Evolutionary conservation across 2,888 invertebrate genomes (phyloP).

Genomic region (Perithous albicinctus): DNA sequence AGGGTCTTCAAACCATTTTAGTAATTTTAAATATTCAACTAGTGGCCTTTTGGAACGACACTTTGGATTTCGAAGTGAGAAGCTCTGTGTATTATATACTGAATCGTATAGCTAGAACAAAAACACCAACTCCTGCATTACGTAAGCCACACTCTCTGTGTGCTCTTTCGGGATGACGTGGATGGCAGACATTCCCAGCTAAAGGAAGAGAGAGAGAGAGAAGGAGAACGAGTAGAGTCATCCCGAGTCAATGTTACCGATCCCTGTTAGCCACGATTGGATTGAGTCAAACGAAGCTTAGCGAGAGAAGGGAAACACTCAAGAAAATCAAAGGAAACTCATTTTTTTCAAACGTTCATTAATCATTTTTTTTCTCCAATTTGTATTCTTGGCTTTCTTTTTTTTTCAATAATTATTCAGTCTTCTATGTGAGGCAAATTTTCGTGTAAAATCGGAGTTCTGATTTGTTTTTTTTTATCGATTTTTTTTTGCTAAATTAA

Average conservation of each 20-base stretch:
- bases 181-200: slow-evolving; percentile 8
- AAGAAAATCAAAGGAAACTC: too few relatives aligned
- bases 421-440: too few relatives aligned
- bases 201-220: neutral
- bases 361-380: too few relatives aligned
- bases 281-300: neutral
- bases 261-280: slow-evolving; percentile 4
- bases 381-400: too few relatives aligned
- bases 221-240: neutral
- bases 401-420: too few relatives aligned
- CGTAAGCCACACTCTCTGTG: slow-evolving; percentile 41
- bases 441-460: too few relatives aligned
- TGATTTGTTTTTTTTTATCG: too few relatives aligned
- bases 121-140: slow-evolving; percentile 36
- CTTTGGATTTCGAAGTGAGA: slow-evolving; percentile 29
- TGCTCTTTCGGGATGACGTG: neutral
- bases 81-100: slow-evolving; percentile 1
- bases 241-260: slow-evolving; percentile 14
- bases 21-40: neutral
- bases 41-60: slow-evolving; percentile 6
- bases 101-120: slow-evolving; percentile 7
- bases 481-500: too few relatives aligned
- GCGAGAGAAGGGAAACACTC: neutral
- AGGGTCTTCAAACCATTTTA: too few relatives aligned
- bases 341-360: too few relatives aligned